Base-by-base conservation (phyloP, 2,797 vertebrate species). In the Picus viridis region DNA sequence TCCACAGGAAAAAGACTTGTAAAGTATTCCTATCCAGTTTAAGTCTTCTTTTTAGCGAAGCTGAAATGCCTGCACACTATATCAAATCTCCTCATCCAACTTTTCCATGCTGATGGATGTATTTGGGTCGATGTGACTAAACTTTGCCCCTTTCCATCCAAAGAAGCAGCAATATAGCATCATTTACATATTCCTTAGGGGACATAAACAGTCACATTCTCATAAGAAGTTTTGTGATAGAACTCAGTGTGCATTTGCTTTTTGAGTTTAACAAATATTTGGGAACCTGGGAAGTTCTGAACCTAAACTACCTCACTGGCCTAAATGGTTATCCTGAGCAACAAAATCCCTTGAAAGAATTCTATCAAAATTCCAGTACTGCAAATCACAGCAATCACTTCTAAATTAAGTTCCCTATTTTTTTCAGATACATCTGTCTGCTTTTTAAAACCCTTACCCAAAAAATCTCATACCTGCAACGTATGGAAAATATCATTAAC, bases 31-130 rank as follows among this genome's bases (percentile, higher is more conserved):
- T 62, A 67, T 5, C 2, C 41, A 90, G 43, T 8, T 4, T n/a
- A 70, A 59, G 45, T 27, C 32, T 81, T 94, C 84, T 83, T 93
- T 92, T 95, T 58, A 89, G 84, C 78, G 68, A 53, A 75, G 3
- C 39, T 72, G 80, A 70, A 36, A 26, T 77, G 16, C 56, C 43
- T 68, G 34, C 20, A 34, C 4, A 4, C 20, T 84, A 0, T 43
- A 83, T 18, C 47, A 84, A 83, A 23, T 22, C 71, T 92, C 6
- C 9, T 86, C n/a, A 68, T 62, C 78, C 59, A 73, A 49, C 32
- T 89, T 41, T 79, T 54, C 54, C 20, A n/a, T 92, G 94, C 73
- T 93, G 91, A 95, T 94, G 68, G 89, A 96, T 84, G 43, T 83
- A 94, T 91, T 95, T 88, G 74, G 82, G 78, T 95, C 58, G 84